Percentiles rank a stretch among this genome's conserved stretches.
phyloP scores from a whole-genome alignment of 2,888 invertebrate genomes.

The Eupithecia exiguata region DNA sequence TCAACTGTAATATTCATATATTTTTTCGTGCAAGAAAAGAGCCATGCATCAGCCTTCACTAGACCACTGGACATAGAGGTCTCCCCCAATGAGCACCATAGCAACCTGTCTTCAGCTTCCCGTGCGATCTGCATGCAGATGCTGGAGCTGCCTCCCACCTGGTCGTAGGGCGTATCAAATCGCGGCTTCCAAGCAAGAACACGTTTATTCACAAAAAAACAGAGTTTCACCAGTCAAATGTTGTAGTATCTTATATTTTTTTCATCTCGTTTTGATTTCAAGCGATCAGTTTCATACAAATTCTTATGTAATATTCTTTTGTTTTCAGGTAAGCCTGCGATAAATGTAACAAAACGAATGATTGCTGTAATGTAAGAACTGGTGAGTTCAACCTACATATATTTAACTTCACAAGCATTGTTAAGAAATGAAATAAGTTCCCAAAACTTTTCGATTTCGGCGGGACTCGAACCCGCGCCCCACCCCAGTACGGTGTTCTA shows the following conservation, averaged over 20 bases:
- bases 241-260: too few relatives aligned
- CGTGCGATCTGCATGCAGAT: too few relatives aligned
- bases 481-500: too few relatives aligned
- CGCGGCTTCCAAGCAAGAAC: not conserved
- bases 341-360: not conserved
- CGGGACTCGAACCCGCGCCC: too few relatives aligned
- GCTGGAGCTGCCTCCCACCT: too few relatives aligned
- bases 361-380: not conserved
- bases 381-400: not conserved
- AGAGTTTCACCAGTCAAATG: not conserved
- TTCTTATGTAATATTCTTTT: conserved; percentile 10
- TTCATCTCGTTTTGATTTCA: too few relatives aligned
- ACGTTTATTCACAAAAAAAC: not conserved
- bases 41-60: not conserved
- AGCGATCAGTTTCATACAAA: not conserved
- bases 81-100: not conserved
- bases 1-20: conserved; percentile 1
- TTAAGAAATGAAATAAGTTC: too few relatives aligned
- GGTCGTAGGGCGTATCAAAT: not conserved
- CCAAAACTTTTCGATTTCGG: too few relatives aligned
- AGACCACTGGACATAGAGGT: not conserved
- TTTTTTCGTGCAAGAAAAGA: conserved; percentile 17
- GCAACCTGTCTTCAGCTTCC: too few relatives aligned
- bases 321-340: conserved; percentile 27
- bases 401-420: not conserved